Conservation (phyloP, 2,888 invertebrate genomes). For the Phortica magna region DNA sequence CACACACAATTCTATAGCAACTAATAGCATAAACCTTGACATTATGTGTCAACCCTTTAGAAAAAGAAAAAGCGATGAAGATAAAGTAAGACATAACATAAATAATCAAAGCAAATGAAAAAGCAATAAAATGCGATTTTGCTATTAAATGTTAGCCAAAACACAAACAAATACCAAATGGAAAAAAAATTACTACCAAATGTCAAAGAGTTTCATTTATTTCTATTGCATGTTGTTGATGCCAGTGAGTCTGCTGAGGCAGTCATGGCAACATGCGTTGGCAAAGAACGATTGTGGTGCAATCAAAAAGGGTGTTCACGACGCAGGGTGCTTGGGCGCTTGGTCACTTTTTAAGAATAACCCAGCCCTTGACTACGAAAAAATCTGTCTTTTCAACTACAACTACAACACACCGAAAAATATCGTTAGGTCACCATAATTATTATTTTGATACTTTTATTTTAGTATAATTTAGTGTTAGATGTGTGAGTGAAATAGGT, state of each 20-base stretch:
- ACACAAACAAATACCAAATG: too few relatives aligned
- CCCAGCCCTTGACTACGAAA: too few relatives aligned
- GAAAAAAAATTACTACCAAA: background rate
- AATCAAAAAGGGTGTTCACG: background rate
- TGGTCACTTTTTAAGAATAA: too few relatives aligned
- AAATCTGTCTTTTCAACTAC: too few relatives aligned
- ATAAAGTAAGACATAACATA: background rate
- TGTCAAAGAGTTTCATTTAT: background rate
- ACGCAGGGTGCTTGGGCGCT: background rate
- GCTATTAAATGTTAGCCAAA: background rate
- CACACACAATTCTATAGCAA: background rate
- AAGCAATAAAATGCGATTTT: too few relatives aligned
- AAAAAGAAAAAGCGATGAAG: background rate
- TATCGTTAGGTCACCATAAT: too few relatives aligned
- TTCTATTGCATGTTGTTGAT: background rate
- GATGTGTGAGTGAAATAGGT: too few relatives aligned
- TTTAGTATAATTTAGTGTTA: too few relatives aligned
- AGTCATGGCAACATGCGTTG: background rate
- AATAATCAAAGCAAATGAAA: background rate
- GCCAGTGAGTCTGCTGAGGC: background rate
- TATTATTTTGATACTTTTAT: too few relatives aligned
- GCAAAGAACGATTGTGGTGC: background rate
- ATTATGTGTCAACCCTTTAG: background rate
- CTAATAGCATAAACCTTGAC: slow-evolving; percentile 13
- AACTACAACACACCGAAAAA: too few relatives aligned